Evolutionary conservation across 2,113 vertebrate genomes (phyloP), one percentile per base, ranked within the genome.

Genomic region (Neotoma lepida): DNA sequence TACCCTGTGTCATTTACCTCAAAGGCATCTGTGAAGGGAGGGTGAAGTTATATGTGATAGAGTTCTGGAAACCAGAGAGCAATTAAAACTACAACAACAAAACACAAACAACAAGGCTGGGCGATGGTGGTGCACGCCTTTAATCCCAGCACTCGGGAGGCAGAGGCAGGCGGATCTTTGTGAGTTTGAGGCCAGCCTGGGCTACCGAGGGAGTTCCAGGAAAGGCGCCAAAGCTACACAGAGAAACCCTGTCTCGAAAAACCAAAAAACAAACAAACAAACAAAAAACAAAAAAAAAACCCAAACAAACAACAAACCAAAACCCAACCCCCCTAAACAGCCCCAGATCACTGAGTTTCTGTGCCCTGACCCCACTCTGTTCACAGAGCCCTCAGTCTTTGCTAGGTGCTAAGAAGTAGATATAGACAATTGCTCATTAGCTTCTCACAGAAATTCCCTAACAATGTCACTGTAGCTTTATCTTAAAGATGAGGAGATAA

Each of bases 401-500:
- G 51, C 20, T 87, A 77, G 46, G 35, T 88, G 30, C 56, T 84
- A 46, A 94, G 35, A 46, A 94, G 35, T 86, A 74, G 7, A 66
- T 68, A 88, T 20, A 77, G 26, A 90, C 1, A 81, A 33, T 35
- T 85, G 49, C 5, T 73, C 66, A 51, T 22, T 91, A 51, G 76
- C 12, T 82, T 35, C 5, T 90, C 17, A 89, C 3, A 3, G 13
- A 64, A 66, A 41, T 70, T 88, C 58, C 54, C 17, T 86, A 49
- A 94, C 28, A 86, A 73, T 63, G 26, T 30, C 6, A 44, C 51
- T 78, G 6, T 78, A 85, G 82, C 35, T 1, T 28, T 56, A 81
- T 88, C 71, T 85, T 76, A 91, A 93, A 92, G 81, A 81, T 49
- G 28, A 90, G 24, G 24, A 90, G 81, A 64, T 54, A 41, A 78